Evolutionary conservation across 1,140 invertebrate genomes (phyloP).

Genomic region (Pogonomyrmex californicus): DNA sequence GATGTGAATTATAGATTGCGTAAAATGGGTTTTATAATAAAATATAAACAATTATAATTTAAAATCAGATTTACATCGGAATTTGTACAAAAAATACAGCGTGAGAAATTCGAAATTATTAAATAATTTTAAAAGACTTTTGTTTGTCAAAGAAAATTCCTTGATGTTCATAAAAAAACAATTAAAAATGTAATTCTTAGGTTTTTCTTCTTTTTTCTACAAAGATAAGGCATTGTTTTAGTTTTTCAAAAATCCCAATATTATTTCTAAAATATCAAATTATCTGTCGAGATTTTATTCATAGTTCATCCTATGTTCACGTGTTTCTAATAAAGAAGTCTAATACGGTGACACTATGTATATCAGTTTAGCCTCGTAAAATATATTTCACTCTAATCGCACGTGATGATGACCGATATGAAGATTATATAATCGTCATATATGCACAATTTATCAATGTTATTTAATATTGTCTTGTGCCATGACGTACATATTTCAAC

Average conservation of each 20-base stretch:
- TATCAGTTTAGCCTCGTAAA: slow-evolving; percentile 1
- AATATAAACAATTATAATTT: background rate
- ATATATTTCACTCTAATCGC: slow-evolving; percentile 3
- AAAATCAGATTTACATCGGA: too few relatives aligned
- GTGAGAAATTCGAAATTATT: background rate
- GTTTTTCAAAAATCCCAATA: background rate
- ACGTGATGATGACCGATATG: background rate
- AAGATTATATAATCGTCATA: slow-evolving; percentile 12
- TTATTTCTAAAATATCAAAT: background rate
- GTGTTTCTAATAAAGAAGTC: slow-evolving; percentile 17
- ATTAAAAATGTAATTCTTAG: background rate
- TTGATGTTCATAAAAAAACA: background rate
- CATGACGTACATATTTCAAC: background rate
- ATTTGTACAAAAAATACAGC: background rate
- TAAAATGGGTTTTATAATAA: background rate
- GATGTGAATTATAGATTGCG: background rate
- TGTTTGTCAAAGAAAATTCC: background rate
- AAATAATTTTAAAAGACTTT: background rate
- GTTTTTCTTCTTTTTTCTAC: background rate
- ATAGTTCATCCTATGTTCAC: background rate
- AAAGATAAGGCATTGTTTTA: background rate
- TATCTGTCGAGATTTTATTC: background rate
- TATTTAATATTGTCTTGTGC: background rate
- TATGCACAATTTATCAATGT: background rate
- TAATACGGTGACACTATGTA: background rate